Percentiles rank a stretch among this genome's conserved stretches.
These are phyloP conservation scores for Rhinoptilus africanus DNA, from an alignment of 2,113 vertebrate species.

Conservation along the genomic window DNA sequence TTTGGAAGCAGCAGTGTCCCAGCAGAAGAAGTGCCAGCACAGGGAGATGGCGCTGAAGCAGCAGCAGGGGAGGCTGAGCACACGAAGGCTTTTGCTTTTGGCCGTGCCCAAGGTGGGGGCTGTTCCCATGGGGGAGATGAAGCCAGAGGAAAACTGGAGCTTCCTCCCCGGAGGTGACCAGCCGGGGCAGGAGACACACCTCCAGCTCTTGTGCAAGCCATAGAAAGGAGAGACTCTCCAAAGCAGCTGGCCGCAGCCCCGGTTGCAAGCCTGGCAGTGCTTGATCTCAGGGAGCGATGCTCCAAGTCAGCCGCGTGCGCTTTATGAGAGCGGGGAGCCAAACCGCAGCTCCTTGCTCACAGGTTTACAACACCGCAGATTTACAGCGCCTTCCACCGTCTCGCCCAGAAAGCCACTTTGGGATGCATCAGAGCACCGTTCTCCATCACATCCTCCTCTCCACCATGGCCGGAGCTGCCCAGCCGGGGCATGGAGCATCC, in stretches of 20 bases:
- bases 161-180: not conserved
- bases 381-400: not conserved
- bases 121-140: not conserved
- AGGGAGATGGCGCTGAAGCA: not conserved
- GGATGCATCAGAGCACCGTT: not conserved
- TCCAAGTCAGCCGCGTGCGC: not conserved
- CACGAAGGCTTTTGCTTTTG: rapidly evolving
- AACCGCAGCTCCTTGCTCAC: not conserved
- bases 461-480: not conserved
- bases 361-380: not conserved
- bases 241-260: not conserved
- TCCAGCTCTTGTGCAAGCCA: not conserved
- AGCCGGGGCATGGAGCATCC: not conserved
- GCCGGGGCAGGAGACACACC: not conserved
- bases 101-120: not conserved
- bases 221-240: not conserved
- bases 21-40: not conserved
- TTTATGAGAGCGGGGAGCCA: not conserved
- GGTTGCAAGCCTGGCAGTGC: not conserved
- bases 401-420: not conserved
- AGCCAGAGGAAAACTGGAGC: not conserved
- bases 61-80: not conserved
- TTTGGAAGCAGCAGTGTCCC: not conserved
- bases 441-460: not conserved
- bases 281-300: not conserved